These are phyloP conservation scores for Drosophila equinoxialis DNA, from an alignment of 1,140 invertebrate genomes.

Conservation along the genomic window DNA sequence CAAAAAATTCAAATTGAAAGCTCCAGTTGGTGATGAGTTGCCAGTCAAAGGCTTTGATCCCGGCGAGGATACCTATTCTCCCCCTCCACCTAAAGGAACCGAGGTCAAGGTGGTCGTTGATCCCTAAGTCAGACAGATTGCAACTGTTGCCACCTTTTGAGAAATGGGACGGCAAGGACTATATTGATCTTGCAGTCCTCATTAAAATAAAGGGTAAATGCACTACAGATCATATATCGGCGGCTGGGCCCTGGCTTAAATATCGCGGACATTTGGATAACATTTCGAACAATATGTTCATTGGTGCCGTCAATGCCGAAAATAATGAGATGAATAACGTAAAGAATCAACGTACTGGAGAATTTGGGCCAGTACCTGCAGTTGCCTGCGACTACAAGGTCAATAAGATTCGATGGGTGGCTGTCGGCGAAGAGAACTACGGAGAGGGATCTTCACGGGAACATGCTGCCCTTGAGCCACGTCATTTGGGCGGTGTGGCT, in stretches of 20 bases:
- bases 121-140: conserved; percentile 94
- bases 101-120: conserved; percentile 91
- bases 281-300: conserved; percentile 99
- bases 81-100: conserved; percentile 87
- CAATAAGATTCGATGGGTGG: conserved; percentile 94
- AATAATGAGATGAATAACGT: conserved; percentile 98
- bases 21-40: conserved; percentile 96
- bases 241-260: conserved; percentile 99
- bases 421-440: conserved; percentile 99
- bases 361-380: conserved; percentile 95
- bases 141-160: conserved; percentile 97
- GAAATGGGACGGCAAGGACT: conserved; percentile 98
- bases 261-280: conserved; percentile 99
- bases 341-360: conserved; percentile 93
- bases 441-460: conserved; percentile 96
- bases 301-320: conserved; percentile 97
- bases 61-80: conserved; percentile 97
- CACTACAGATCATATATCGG: conserved; percentile 99
- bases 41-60: conserved; percentile 97
- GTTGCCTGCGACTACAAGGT: conserved; percentile 98
- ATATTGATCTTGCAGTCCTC: conserved; percentile 94
- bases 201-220: conserved; percentile 99
- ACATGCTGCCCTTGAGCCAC: conserved; percentile 98
- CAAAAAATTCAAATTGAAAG: conserved; percentile 95
- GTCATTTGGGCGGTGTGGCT: conserved; percentile 95